Conservation (phyloP, 2,888 invertebrate genomes). For the Sesia bembeciformis region DNA sequence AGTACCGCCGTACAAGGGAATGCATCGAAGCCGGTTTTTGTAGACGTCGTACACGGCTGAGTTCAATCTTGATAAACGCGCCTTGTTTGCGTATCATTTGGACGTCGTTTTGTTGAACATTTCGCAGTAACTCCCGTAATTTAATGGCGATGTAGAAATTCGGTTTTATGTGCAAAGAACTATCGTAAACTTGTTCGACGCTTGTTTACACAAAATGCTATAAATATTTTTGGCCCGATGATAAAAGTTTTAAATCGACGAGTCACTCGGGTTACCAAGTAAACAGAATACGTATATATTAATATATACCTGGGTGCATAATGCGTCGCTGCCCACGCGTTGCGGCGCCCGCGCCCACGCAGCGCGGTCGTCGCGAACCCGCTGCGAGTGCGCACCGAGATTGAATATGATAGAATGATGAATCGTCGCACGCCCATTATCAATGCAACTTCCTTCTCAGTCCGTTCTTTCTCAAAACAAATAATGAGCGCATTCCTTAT, state of each 20-base stretch:
- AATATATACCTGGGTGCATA: slow-evolving; percentile 8
- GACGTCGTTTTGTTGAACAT: slow-evolving; percentile 1
- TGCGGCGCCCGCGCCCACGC: slow-evolving; percentile 20
- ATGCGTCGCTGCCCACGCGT: slow-evolving; percentile 17
- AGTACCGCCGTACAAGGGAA: slow-evolving; percentile 46
- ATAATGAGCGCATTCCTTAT: neutral
- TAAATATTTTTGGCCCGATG: neutral
- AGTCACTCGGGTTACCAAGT: neutral
- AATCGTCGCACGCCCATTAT: slow-evolving; percentile 18
- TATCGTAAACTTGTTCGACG: neutral
- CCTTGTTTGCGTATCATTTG: slow-evolving; percentile 48
- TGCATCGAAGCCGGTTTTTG: slow-evolving; percentile 48
- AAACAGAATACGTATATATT: neutral
- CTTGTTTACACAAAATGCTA: neutral
- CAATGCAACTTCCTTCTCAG: slow-evolving; percentile 11
- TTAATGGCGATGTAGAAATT: neutral
- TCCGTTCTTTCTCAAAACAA: neutral
- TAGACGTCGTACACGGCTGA: slow-evolving; percentile 41
- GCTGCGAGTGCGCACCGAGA: slow-evolving; percentile 5
- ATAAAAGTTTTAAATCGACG: neutral
- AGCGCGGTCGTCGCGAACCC: slow-evolving; percentile 9
- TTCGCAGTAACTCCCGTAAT: neutral
- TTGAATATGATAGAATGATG: slow-evolving; percentile 15
- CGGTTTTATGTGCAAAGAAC: neutral
- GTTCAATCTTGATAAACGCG: slow-evolving; percentile 54